A percentile compares a stretch with the other conserved stretches of the same genome.
These are phyloP conservation scores for Nylanderia fulva DNA, from an alignment of 1,140 invertebrate species.

Conservation along the genomic window DNA sequence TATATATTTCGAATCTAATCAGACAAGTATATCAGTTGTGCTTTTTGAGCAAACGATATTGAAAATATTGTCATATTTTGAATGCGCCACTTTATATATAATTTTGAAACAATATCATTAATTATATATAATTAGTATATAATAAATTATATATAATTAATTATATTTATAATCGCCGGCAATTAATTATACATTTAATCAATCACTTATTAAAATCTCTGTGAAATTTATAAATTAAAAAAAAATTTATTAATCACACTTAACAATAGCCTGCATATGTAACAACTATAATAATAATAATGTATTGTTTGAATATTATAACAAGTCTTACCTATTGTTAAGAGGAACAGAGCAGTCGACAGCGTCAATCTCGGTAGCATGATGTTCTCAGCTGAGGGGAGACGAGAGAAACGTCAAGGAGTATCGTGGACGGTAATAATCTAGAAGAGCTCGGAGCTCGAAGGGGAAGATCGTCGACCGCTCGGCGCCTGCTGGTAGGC, in stretches of 20 bases:
- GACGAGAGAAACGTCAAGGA: constrained; percentile 33
- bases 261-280: background rate
- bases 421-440: constrained; percentile 52
- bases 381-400: constrained; percentile 36
- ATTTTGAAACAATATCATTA: background rate
- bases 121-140: background rate
- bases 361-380: constrained; percentile 63
- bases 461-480: constrained; percentile 58
- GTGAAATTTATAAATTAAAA: background rate
- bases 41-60: background rate
- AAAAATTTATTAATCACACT: background rate
- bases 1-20: background rate
- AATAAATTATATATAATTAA: background rate
- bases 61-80: background rate
- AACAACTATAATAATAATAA: too few species aligned
- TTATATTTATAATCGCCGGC: background rate
- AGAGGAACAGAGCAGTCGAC: constrained; percentile 61
- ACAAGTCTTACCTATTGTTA: constrained; percentile 68
- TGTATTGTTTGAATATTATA: background rate
- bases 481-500: constrained; percentile 49
- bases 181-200: constrained; percentile 2
- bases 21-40: background rate
- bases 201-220: background rate
- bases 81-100: background rate
- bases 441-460: constrained; percentile 34